Base-by-base conservation (phyloP, 2,797 vertebrate species). In the Thamnophis elegans region DNA sequence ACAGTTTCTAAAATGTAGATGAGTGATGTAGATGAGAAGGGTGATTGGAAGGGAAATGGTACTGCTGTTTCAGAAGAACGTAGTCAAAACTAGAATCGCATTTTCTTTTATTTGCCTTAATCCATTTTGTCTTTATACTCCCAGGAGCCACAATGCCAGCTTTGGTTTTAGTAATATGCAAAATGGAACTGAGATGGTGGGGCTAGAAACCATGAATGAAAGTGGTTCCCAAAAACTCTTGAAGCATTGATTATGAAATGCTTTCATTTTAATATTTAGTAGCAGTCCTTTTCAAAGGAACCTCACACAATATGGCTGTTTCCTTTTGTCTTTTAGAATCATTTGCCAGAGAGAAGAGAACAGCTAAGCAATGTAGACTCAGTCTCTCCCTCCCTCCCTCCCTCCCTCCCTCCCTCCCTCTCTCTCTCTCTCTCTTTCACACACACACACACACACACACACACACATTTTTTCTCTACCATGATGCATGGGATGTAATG, bases 281-380 rank as follows among this genome's bases (percentile, higher is more conserved):
- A 88, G 90, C 0, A 32, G 13, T 65, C 28, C 89, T 93, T 91
- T 93, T 94, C 26, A n/a, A 91, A 91, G 89, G 93, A 22, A 85
- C 73, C 92, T 92, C 92, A 58, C 88, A 55, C 89, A 2, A 22
- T 0, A 28, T 0, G 47, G 87, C 26, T 0, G 0, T 68, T 93
- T 92, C 94, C 92, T 22, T 53, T 54, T 0, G 82, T 92, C 82
- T 92, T 58, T 94, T 2, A 58, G 54, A 36, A 85, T n/a, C 7
- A 0, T 90, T 93, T 53, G 42, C 89, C 58, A 0, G 65, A n/a
- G n/a, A n/a, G n/a, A n/a, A 93, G 90, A 82, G 73, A 42, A 58
- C 53, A 78, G 53, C 60, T 90, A 90, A 91, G 7, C 78, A 12
- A 62, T 55, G 28, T 87, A 94, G 85, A 78, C 1, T 2, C 55